Base-by-base conservation (phyloP, 1,140 invertebrate species). In the Varroa destructor region DNA sequence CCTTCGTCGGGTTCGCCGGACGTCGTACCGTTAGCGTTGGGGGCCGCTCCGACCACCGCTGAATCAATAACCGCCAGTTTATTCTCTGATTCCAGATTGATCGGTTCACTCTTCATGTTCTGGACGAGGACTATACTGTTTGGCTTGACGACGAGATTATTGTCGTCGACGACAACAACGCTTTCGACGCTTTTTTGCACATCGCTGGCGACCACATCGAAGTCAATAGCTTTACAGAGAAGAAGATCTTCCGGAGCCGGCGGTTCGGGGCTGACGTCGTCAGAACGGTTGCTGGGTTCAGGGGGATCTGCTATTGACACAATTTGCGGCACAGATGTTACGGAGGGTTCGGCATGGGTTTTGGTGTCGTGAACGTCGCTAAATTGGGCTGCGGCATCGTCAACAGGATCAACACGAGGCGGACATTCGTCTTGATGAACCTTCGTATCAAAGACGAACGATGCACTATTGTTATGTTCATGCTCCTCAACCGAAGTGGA, bases 1-100 rank as follows among this genome's bases (percentile, higher is more conserved):
- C 83, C 82, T 75, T 86, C 84, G 72, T 84, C 56, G 40, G 42
- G 56, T 57, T 56, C 71, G 40, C 64, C 73, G 6, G 73, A 71
- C 46, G 74, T 70, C 55, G 73, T 56, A n/a, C 71, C 70, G 12
- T 67, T 46, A 37, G 40, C 10, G 12, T 14, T 37, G 5, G 5
- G 12, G 14, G 61, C 40, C 40, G 61, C 61, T n/a, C 61, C 14
- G 14, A 46, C 37, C 25, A 72, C 71, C 43, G 73, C 58, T 71
- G 72, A 55, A 54, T 73, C 8, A 42, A 72, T 55, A 43, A 72
- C 74, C 56, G 76, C 75, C 73, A 72, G 56, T 73, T 74, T 75
- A 67, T 78, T 76, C 54, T 73, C 74, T 79, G 58, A 79, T 75
- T 73, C 79, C 51, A 80, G 76, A 73, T 78, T 77, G 73, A 75